phyloP scores from a whole-genome alignment of 2,797 vertebrate genomes.

The Hypotaenidia philippensis region DNA sequence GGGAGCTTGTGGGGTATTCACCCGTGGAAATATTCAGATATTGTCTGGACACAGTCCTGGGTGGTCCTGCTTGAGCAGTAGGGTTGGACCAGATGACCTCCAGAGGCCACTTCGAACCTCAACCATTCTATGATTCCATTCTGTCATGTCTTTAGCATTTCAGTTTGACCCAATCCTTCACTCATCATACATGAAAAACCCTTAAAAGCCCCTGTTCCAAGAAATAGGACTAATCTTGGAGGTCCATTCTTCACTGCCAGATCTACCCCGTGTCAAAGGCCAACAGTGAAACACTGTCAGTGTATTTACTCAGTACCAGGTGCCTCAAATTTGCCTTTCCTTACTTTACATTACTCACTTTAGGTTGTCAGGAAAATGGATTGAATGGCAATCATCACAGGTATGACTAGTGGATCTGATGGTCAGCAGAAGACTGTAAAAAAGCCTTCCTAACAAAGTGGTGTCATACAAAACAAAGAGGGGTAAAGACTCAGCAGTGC shows the following conservation, averaged over 20 bases:
- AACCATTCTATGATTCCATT: background rate
- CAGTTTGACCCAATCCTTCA: background rate
- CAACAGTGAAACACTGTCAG: background rate
- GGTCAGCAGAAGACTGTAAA: background rate
- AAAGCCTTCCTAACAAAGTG: background rate
- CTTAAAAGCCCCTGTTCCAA: background rate
- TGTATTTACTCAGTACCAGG: background rate
- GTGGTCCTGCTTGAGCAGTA: background rate
- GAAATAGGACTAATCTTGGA: background rate
- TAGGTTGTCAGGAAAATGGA: background rate
- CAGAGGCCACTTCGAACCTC: background rate
- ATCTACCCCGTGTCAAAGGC: background rate
- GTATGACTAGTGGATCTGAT: background rate
- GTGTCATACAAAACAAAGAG: background rate
- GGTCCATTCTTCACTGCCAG: background rate
- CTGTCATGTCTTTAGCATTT: background rate
- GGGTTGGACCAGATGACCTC: background rate
- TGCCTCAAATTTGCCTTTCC: background rate
- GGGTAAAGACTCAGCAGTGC: background rate
- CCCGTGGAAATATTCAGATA: background rate
- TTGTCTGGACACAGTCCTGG: rapidly evolving
- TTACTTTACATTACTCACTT: background rate
- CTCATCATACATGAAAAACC: background rate
- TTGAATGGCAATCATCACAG: background rate
- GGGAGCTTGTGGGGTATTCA: background rate